phyloP scores from a whole-genome alignment of 2,888 invertebrate species.

The Netelia melanura region DNA sequence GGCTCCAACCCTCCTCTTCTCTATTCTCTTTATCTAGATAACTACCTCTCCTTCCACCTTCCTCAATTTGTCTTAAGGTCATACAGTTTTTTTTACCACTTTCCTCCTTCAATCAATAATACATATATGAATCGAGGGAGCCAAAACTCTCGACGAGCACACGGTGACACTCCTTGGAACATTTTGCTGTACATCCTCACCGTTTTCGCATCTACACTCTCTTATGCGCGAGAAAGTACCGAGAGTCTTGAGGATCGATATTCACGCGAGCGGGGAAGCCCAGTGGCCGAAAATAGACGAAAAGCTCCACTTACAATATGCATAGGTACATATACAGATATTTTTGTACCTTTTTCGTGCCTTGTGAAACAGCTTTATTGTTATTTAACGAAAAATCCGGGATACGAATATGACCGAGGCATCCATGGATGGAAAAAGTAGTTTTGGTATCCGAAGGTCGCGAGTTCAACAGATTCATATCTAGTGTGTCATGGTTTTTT shows the following conservation, averaged over 20 bases:
- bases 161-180: background rate
- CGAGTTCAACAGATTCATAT: background rate
- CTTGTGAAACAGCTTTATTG: background rate
- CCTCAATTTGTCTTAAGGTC: background rate
- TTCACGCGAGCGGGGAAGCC: conserved; percentile 57
- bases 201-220: background rate
- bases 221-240: background rate
- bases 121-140: background rate
- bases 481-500: background rate
- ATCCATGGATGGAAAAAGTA: background rate
- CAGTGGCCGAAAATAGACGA: conserved; percentile 76
- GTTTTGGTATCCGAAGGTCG: background rate
- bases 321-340: background rate
- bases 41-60: background rate
- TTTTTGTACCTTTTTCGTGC: background rate
- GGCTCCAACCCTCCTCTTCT: background rate
- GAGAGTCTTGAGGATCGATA: conserved; percentile 73
- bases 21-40: background rate
- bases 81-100: background rate
- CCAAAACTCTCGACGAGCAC: background rate
- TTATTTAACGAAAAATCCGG: background rate
- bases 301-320: conserved; percentile 45
- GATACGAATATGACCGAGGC: background rate
- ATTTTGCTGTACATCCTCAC: background rate
- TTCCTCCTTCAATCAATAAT: background rate